Conservation (phyloP, 2,888 invertebrate species). For the Steinernema scapterisci region DNA sequence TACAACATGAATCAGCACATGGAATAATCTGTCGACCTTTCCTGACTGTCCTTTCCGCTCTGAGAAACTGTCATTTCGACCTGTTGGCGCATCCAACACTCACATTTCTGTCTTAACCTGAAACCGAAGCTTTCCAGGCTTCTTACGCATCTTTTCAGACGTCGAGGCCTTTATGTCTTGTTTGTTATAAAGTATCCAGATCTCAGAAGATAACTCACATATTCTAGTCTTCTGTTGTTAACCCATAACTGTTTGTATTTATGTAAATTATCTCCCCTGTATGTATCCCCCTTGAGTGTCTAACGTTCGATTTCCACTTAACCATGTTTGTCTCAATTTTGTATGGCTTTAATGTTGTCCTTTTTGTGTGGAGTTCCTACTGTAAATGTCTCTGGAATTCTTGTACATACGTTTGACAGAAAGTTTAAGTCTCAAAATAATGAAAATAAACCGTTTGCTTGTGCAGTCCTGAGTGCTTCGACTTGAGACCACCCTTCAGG, state of each 20-base stretch:
- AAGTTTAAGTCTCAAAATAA: too few relatives aligned
- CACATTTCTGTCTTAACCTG: neutral
- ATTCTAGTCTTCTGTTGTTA: slow-evolving; percentile 18
- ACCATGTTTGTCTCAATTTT: too few relatives aligned
- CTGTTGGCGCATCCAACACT: neutral
- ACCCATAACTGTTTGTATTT: neutral
- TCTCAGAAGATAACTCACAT: slow-evolving; percentile 6
- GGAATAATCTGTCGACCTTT: slow-evolving; percentile 24
- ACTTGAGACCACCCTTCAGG: too few relatives aligned
- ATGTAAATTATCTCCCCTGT: neutral
- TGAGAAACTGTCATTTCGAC: neutral
- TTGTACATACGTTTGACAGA: too few relatives aligned
- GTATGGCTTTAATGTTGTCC: too few relatives aligned
- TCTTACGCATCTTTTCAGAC: neutral
- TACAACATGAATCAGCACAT: slow-evolving; percentile 35
- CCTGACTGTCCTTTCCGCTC: neutral
- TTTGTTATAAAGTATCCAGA: slow-evolving; percentile 6
- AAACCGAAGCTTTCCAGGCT: neutral
- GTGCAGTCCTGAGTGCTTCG: too few relatives aligned
- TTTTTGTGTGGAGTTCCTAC: too few relatives aligned
- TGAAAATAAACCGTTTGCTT: too few relatives aligned
- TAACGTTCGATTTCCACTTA: too few relatives aligned
- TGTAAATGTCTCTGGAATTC: too few relatives aligned
- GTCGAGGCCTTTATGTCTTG: neutral
- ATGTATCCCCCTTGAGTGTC: too few relatives aligned